A percentile compares a stretch with the other conserved stretches of the same genome.
Evolutionary conservation across 2,113 vertebrate genomes (phyloP).

Genomic region (Istiophorus platypterus): DNA sequence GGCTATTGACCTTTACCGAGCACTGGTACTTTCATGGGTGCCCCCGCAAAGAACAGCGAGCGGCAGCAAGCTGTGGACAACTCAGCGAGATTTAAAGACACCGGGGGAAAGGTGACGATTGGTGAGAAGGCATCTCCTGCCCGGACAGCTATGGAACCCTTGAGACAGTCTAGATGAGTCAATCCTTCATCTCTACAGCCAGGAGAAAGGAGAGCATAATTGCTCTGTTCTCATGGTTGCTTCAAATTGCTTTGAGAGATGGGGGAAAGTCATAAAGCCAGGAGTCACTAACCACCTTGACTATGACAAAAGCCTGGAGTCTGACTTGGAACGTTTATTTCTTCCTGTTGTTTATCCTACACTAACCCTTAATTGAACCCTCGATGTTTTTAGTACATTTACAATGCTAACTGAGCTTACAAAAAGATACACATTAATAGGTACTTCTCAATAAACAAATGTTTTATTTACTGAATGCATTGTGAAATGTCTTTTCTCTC

Average conservation of each 20-base stretch:
- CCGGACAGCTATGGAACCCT: conserved; percentile 72
- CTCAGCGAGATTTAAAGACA: conserved; percentile 67
- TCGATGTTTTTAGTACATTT: background rate
- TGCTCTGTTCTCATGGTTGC: conserved; percentile 76
- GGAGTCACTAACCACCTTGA: conserved; percentile 72
- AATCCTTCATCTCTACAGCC: conserved; percentile 80
- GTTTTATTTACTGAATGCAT: background rate
- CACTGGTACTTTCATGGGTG: conserved; percentile 1
- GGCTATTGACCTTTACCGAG: conserved; percentile 45
- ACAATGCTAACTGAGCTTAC: background rate
- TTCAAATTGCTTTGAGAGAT: conserved; percentile 79
- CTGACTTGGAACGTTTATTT: conserved; percentile 18
- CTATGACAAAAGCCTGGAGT: conserved; percentile 50
- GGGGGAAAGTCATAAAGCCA: conserved; percentile 74
- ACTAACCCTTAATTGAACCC: conserved; percentile 8
- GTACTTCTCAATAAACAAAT: background rate
- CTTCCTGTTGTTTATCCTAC: conserved; percentile 21
- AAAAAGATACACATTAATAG: background rate
- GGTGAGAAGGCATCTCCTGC: conserved; percentile 70
- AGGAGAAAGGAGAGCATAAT: conserved; percentile 77
- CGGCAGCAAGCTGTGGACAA: conserved; percentile 23
- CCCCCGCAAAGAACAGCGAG: conserved; percentile 19
- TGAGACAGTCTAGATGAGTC: conserved; percentile 78
- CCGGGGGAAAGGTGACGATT: conserved; percentile 71
- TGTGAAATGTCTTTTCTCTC: background rate